Percentiles rank a stretch among this genome's conserved stretches.
Evolutionary conservation across 37 sponge, comb jelly and placozoan species (phyloP).

Genomic region (Halisarca cf. caerulea): DNA sequence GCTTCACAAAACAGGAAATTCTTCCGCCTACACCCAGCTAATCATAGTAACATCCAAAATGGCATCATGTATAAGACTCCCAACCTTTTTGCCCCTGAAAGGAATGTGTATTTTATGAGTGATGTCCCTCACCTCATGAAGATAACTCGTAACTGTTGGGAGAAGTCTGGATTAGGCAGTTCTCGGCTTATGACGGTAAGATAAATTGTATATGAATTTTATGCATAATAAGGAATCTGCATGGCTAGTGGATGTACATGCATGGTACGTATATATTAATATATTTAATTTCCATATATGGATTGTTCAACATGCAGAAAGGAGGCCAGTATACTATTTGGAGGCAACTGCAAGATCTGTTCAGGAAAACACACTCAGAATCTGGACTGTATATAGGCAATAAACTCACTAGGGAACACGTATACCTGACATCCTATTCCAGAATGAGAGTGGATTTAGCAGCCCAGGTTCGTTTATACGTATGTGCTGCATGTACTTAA

Average conservation of each 20-base stretch:
- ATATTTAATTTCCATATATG: too few relatives aligned
- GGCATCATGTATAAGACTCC: not conserved
- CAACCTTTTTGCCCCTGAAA: not conserved
- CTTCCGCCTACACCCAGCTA: not conserved
- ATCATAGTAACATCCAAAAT: not conserved
- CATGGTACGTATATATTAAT: too few relatives aligned
- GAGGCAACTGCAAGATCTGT: not conserved
- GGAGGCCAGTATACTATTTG: not conserved
- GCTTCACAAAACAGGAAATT: slow-evolving; percentile 13
- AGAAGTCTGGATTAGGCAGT: not conserved
- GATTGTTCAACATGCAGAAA: not conserved
- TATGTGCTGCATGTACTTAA: not conserved
- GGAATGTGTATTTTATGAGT: slow-evolving; percentile 7
- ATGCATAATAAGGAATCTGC: too few relatives aligned
- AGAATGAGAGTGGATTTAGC: slow-evolving; percentile 34
- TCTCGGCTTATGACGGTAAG: not conserved
- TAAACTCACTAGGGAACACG: not conserved
- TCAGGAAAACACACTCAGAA: not conserved
- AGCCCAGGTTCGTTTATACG: not conserved
- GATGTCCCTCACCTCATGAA: slow-evolving; percentile 33
- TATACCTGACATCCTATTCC: slow-evolving; percentile 21
- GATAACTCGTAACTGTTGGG: slow-evolving; percentile 27
- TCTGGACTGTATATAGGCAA: not conserved
- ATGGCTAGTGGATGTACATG: too few relatives aligned
- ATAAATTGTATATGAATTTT: too few relatives aligned